Base-by-base conservation (phyloP, 2,797 vertebrate genomes). In the Eulemur rubriventer region DNA sequence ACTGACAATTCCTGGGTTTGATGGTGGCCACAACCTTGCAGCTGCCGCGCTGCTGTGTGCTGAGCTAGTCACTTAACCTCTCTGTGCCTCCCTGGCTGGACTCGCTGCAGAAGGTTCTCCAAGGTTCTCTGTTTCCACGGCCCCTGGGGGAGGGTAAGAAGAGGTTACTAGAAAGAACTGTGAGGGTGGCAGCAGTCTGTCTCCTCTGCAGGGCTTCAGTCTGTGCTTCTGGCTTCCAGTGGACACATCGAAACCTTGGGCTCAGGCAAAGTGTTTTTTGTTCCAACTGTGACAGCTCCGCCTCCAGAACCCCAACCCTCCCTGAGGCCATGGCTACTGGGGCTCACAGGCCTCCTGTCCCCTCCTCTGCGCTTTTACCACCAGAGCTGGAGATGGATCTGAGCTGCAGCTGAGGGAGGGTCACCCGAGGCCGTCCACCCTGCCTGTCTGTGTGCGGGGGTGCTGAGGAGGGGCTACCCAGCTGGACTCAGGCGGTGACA, bases 401-500 rank as follows among this genome's bases (percentile, higher is more conserved):
- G 73, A 41, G 63, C 7, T 4, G 69, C 63, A 67, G 26, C 33
- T 0, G 81, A 89, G 52, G 79, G 55, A 69, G 33, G 38, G 57
- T 16, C 67, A 8, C 41, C 76, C 26, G 24, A 11, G 4, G n/a
- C 76, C 33, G 76, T 46, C 50, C 43, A 11, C 9, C 35, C n/a
- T 2, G 46, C 20, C 0, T 0, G 0, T 48, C 1, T 65, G 17
- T 8, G 52, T 52, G 38, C 24, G 41, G 5, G 10, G 57, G 33
- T 3, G 6, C 41, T n/a, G 13, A 9, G 73, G 52, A 26, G 12
- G n/a, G 5, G 18, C 12, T 6, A 80, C 52, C 0, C 12, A 52
- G 59, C 33, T 20, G 4, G 13, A 48, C 46, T 65, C n/a, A 0
- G 22, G 12, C 33, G 22, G 24, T 11, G 86, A 33, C 48, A 17